phyloP scores from a whole-genome alignment of 2,888 invertebrate genomes.

The Plagiodera versicolora region DNA sequence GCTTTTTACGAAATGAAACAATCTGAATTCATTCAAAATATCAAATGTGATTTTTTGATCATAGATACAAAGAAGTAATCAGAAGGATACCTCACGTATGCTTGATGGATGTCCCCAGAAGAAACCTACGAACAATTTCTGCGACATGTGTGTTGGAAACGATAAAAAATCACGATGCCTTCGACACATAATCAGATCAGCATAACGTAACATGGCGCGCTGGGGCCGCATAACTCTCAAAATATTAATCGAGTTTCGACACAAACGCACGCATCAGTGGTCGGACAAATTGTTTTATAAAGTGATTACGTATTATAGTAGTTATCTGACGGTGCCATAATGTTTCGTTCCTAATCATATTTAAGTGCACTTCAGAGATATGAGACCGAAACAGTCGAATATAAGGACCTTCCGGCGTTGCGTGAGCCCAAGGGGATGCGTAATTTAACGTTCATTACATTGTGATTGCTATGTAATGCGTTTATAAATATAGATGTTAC shows the following conservation, averaged over 20 bases:
- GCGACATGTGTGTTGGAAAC: slow-evolving; percentile 1
- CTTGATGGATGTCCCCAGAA: too few species aligned
- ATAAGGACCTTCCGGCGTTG: slow-evolving; percentile 30
- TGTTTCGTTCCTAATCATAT: slow-evolving; percentile 45
- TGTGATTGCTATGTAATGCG: slow-evolving; percentile 34
- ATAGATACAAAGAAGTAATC: too few species aligned
- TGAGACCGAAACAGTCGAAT: slow-evolving; percentile 32
- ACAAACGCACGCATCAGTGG: slow-evolving; percentile 69
- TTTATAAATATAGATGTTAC: slow-evolving; percentile 33
- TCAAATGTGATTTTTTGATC: too few species aligned
- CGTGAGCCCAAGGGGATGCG: slow-evolving; percentile 32
- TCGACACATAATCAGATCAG: slow-evolving; percentile 38
- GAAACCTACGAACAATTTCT: too few species aligned
- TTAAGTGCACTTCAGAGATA: slow-evolving; percentile 46
- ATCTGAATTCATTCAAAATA: too few species aligned
- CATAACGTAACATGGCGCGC: slow-evolving; percentile 41
- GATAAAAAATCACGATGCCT: slow-evolving; percentile 22
- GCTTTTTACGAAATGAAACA: too few species aligned
- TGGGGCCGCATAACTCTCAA: slow-evolving; percentile 49
- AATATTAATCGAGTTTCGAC: slow-evolving; percentile 57
- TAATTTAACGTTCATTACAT: slow-evolving; percentile 37
- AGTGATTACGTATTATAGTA: slow-evolving; percentile 70
- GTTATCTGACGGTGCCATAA: slow-evolving; percentile 52
- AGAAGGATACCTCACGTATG: too few species aligned
- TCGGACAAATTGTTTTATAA: slow-evolving; percentile 79